Evolutionary conservation across 2,113 vertebrate genomes (phyloP).

Genomic region (Pelecanus crispus): DNA sequence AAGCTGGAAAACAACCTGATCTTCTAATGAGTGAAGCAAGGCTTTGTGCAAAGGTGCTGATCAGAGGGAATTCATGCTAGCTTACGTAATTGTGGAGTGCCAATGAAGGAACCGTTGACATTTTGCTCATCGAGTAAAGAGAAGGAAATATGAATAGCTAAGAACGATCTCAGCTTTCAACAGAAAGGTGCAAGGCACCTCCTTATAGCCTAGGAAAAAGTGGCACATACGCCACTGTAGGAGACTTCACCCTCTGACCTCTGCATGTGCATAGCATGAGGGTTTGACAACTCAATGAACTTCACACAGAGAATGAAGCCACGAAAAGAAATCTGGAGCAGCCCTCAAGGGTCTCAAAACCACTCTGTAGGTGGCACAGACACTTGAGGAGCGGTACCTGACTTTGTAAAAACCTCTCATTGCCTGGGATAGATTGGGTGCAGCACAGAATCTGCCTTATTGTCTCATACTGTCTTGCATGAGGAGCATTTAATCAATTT

Average conservation of each 20-base stretch:
- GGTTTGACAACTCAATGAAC: not conserved
- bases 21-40: not conserved
- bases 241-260: rapidly evolving
- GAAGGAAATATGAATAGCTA: not conserved
- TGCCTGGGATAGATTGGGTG: not conserved
- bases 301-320: not conserved
- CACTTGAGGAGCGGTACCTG: not conserved
- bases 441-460: not conserved
- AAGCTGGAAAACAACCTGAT: not conserved
- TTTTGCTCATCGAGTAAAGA: not conserved
- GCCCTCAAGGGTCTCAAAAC: not conserved
- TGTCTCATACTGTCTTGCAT: not conserved
- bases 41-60: not conserved
- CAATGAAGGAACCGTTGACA: not conserved
- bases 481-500: not conserved
- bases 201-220: not conserved
- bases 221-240: rapidly evolving
- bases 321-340: not conserved
- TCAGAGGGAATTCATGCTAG: not conserved
- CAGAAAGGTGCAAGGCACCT: not conserved
- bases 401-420: not conserved
- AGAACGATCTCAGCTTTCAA: not conserved
- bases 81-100: not conserved
- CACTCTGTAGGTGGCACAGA: not conserved
- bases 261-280: rapidly evolving